phyloP scores from a whole-genome alignment of 1,140 invertebrate genomes.

The Papilio machaon region DNA sequence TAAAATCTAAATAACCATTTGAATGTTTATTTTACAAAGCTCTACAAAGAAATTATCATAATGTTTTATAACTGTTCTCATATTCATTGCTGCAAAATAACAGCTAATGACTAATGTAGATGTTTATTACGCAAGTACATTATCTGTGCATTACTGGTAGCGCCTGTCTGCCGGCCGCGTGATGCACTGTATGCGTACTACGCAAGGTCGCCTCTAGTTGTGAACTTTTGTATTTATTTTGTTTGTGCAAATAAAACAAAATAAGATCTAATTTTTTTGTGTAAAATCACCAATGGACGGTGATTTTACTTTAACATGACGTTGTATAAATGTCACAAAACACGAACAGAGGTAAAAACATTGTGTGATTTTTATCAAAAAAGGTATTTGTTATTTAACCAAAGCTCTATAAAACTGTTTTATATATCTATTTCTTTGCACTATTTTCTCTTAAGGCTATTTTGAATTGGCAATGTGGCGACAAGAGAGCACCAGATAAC shows the following conservation, averaged over 20 bases:
- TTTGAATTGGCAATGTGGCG: neutral
- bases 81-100: neutral
- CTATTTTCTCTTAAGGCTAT: neutral
- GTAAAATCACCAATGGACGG: too few species aligned
- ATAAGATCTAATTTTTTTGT: neutral
- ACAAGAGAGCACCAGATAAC: neutral
- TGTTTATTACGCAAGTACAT: constrained; percentile 10
- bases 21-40: neutral
- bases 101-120: neutral
- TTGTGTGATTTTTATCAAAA: neutral
- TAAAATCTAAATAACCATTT: too few species aligned
- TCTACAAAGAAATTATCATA: neutral
- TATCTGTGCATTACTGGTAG: neutral
- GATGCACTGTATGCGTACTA: neutral
- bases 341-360: neutral
- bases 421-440: neutral
- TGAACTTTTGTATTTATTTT: neutral
- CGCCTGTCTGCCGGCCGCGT: neutral
- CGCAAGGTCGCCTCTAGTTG: neutral
- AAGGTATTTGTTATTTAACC: neutral
- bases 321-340: neutral
- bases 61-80: neutral
- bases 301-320: neutral
- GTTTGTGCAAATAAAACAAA: neutral
- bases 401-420: neutral